These are phyloP conservation scores for Riptortus pedestris DNA, from an alignment of 1,140 invertebrate genomes.

Conservation along the genomic window DNA sequence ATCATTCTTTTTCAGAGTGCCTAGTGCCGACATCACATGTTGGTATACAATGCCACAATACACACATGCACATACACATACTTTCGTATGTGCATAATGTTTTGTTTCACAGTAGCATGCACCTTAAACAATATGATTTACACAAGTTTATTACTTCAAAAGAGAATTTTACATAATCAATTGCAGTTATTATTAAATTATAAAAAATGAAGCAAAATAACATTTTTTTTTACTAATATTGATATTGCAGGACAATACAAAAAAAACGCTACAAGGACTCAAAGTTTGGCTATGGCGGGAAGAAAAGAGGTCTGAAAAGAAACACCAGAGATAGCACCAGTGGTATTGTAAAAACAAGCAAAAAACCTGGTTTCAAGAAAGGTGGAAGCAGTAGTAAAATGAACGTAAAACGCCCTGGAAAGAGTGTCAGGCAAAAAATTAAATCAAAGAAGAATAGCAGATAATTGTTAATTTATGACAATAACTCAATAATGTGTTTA, in stretches of 20 bases:
- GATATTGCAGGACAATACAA: slow-evolving; percentile 27
- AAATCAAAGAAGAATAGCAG: slow-evolving; percentile 17
- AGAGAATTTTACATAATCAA: background rate
- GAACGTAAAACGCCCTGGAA: slow-evolving; percentile 16
- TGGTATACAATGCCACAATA: too few relatives aligned
- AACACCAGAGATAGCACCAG: slow-evolving; percentile 74
- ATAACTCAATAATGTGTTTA: too few relatives aligned
- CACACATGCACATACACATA: too few relatives aligned
- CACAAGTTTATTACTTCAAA: background rate
- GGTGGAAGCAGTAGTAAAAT: background rate
- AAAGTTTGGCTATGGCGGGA: slow-evolving; percentile 92
- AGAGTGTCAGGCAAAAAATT: slow-evolving; percentile 6
- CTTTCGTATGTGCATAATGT: too few relatives aligned
- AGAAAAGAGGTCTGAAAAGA: slow-evolving; percentile 78
- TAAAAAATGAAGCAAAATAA: background rate
- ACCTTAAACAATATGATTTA: background rate
- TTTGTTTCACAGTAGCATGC: background rate
- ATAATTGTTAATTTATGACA: too few relatives aligned
- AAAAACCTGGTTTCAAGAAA: background rate
- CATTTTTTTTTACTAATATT: background rate
- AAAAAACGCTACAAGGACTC: slow-evolving; percentile 65
- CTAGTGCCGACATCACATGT: too few relatives aligned
- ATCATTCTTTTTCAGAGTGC: too few relatives aligned
- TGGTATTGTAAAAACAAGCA: slow-evolving; percentile 33
- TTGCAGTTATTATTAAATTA: background rate